Conservation (phyloP, 2,113 vertebrate genomes). For the Psophia crepitans region DNA sequence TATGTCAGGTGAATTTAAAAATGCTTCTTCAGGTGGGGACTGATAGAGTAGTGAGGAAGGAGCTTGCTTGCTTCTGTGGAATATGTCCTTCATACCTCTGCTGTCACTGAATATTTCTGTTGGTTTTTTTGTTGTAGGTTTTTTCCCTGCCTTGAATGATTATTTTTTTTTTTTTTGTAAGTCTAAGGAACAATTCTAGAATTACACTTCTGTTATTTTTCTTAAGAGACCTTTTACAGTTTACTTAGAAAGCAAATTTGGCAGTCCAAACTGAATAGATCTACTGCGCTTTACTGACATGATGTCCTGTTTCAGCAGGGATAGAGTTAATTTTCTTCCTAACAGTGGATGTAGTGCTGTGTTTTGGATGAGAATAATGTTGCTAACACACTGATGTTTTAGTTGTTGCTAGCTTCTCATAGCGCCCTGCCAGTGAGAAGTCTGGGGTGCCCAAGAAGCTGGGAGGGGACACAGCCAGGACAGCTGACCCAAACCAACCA, state of each 20-base stretch:
- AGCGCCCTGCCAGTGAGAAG: too few relatives aligned
- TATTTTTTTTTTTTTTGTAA: not conserved
- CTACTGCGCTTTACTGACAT: not conserved
- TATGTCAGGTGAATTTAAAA: not conserved
- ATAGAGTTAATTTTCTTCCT: too few relatives aligned
- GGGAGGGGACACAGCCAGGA: too few relatives aligned
- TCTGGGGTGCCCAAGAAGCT: too few relatives aligned
- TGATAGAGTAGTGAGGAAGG: not conserved
- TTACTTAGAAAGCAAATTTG: not conserved
- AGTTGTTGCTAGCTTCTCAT: too few relatives aligned
- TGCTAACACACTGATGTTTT: too few relatives aligned
- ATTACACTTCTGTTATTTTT: not conserved
- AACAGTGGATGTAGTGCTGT: too few relatives aligned
- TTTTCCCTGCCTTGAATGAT: not conserved
- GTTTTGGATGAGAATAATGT: too few relatives aligned
- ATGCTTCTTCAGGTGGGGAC: not conserved
- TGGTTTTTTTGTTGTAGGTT: fast-evolving
- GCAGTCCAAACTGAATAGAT: not conserved
- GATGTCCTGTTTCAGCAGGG: too few relatives aligned
- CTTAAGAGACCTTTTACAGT: not conserved
- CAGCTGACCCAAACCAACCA: too few relatives aligned
- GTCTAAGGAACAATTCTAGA: not conserved
- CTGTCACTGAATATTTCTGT: not conserved
- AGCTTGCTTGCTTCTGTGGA: not conserved
- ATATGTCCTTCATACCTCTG: not conserved